Evolutionary conservation across 2,113 vertebrate species (phyloP).

Genomic region (Vulpes lagopus): DNA sequence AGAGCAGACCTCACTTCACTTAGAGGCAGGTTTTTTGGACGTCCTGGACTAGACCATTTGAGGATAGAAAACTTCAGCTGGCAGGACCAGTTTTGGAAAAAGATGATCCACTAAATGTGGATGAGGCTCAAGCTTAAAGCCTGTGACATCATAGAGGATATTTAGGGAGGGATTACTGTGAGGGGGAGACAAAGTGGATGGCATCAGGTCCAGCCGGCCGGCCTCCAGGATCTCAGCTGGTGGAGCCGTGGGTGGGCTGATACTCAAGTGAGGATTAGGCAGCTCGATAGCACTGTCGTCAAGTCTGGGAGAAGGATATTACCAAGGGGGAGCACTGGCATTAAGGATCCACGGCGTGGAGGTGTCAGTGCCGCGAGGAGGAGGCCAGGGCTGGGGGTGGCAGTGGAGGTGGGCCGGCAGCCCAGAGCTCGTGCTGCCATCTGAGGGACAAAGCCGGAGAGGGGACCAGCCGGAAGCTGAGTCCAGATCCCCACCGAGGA

Average conservation of each 20-base stretch:
- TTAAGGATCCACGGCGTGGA: not conserved
- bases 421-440: not conserved
- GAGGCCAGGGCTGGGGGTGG: not conserved
- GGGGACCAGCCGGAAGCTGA: not conserved
- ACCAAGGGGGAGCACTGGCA: not conserved
- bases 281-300: not conserved
- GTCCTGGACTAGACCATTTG: constrained; percentile 45
- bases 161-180: not conserved
- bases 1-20: constrained; percentile 38
- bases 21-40: constrained; percentile 70
- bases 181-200: not conserved
- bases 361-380: not conserved
- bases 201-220: not conserved
- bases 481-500: not conserved
- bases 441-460: not conserved
- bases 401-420: not conserved
- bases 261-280: not conserved
- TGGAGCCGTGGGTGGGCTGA: not conserved
- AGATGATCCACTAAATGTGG: constrained; percentile 58
- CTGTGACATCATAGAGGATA: constrained; percentile 55
- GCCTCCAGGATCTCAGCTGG: not conserved
- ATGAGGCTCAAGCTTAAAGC: not conserved
- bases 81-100: constrained; percentile 56
- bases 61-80: constrained; percentile 61
- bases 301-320: not conserved